These are phyloP conservation scores for Harpalus rubripes DNA, from an alignment of 2,888 invertebrate genomes.

Conservation along the genomic window DNA sequence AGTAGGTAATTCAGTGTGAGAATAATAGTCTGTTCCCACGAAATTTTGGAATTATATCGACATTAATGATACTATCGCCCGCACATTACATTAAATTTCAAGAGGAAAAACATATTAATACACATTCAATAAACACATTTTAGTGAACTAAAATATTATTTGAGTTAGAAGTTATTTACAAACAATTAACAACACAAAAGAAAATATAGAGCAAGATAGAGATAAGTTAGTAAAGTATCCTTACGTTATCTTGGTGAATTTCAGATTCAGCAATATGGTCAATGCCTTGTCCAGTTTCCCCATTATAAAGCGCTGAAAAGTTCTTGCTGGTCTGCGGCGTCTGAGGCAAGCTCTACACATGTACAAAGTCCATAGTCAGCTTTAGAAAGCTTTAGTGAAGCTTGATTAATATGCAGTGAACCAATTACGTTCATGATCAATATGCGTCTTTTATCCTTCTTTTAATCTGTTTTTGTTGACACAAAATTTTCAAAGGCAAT, in stretches of 20 bases:
- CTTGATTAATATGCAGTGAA: constrained; percentile 40
- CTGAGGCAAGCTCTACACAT: constrained; percentile 81
- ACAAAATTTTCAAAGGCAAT: background rate
- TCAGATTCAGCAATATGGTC: constrained; percentile 74
- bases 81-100: constrained; percentile 6
- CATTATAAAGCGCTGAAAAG: constrained; percentile 75
- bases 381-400: constrained; percentile 45
- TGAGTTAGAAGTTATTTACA: background rate
- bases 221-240: constrained; percentile 68
- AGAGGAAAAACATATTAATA: constrained; percentile 24
- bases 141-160: background rate
- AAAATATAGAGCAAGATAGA: background rate
- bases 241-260: constrained; percentile 76
- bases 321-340: constrained; percentile 78
- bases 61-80: constrained; percentile 9
- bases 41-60: constrained; percentile 19
- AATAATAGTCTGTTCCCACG: constrained; percentile 8
- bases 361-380: constrained; percentile 68
- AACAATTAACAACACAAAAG: background rate
- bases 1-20: background rate
- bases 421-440: constrained; percentile 42
- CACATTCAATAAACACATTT: background rate
- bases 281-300: constrained; percentile 73
- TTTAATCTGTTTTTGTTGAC: constrained; percentile 8
- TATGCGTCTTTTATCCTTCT: background rate